Evolutionary conservation across 2,797 vertebrate species (phyloP), one percentile per base, ranked within the genome.

Genomic region (Microchirus variegatus): DNA sequence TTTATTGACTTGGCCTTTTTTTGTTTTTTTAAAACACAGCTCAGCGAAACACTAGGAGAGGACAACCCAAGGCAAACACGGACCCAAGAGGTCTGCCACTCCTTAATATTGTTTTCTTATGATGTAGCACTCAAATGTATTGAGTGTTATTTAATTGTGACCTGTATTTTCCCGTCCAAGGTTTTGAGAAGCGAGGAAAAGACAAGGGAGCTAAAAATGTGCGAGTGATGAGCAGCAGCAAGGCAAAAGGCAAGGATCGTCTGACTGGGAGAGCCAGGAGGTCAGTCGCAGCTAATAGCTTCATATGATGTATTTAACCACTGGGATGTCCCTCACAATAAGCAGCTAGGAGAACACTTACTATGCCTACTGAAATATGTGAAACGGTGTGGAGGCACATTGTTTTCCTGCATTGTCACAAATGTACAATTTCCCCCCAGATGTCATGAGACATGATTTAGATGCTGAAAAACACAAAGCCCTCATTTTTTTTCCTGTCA

Each of bases 221-320:
- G 2, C 85, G 85, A 0, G 92, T 92, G 58, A 89, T 90, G 76
- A 89, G 95, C 91, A 98, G 95, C 91, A 98, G 95, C 70, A 96
- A 95, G 85, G 96, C 96, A 55, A 95, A 91, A 90, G 98, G 98
- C 65, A 98, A 93, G 84, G 96, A 99, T 76, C 95, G 97, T 51
- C 89, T 99, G 90, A 99, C 98, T 0, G 97, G 97, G 70, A 95
- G 98, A 88, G 98, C 96, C 73, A 94, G 95, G 78, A 97, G 96
- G 97, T 98, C 83, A 86, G 89, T 80, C 40, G 48, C 37, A 12
- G 37, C 16, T 43, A n/a, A n/a, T n/a, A n/a, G n/a, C n/a, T 22
- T 19, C 59, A 22, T 48, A 22, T 55, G 12, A 58, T 26, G 17
- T 17, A 9, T 15, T 50, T 51, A 17, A 10, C 12, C 50, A 8